A percentile compares a stretch with the other conserved stretches of the same genome.
Evolutionary conservation across 1,140 invertebrate species (phyloP).

Genomic region (Halesus radiatus): DNA sequence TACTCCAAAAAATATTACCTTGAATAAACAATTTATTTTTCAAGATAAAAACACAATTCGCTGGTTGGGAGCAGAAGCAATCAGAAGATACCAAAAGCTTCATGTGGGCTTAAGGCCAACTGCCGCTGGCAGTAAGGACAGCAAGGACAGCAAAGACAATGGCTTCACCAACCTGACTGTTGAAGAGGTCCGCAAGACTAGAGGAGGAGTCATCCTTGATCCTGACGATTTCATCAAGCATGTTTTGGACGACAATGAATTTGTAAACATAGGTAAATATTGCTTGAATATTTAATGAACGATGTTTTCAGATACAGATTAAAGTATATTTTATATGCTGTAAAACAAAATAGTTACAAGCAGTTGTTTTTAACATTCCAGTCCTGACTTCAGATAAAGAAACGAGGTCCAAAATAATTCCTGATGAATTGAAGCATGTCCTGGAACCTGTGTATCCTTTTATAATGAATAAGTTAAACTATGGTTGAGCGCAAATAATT

Average conservation of each 20-base stretch:
- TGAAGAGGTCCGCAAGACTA: slow-evolving; percentile 73
- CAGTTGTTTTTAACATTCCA: slow-evolving; percentile 59
- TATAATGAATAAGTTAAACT: background rate
- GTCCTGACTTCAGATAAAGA: slow-evolving; percentile 73
- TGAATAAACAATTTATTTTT: slow-evolving; percentile 23
- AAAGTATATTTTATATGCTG: no score
- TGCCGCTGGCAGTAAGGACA: slow-evolving; percentile 10
- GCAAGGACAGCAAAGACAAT: slow-evolving; percentile 41
- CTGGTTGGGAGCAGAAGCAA: slow-evolving; percentile 73
- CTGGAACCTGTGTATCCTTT: slow-evolving; percentile 75
- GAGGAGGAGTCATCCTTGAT: slow-evolving; percentile 76
- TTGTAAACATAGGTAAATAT: slow-evolving; percentile 72
- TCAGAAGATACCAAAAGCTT: slow-evolving; percentile 70
- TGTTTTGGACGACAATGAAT: slow-evolving; percentile 77
- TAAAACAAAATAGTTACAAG: background rate
- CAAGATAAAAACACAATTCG: slow-evolving; percentile 66
- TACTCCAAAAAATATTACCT: no score
- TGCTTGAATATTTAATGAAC: background rate
- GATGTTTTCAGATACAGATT: no score
- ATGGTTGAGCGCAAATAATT: no score
- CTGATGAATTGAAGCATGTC: slow-evolving; percentile 73
- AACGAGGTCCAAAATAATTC: slow-evolving; percentile 67
- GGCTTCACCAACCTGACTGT: slow-evolving; percentile 59
- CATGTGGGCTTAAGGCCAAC: slow-evolving; percentile 54
- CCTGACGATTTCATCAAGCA: slow-evolving; percentile 71